Evolutionary conservation across 2,797 vertebrate genomes (phyloP), one percentile per base, ranked within the genome.

Genomic region (Premnoplex brunnescens): DNA sequence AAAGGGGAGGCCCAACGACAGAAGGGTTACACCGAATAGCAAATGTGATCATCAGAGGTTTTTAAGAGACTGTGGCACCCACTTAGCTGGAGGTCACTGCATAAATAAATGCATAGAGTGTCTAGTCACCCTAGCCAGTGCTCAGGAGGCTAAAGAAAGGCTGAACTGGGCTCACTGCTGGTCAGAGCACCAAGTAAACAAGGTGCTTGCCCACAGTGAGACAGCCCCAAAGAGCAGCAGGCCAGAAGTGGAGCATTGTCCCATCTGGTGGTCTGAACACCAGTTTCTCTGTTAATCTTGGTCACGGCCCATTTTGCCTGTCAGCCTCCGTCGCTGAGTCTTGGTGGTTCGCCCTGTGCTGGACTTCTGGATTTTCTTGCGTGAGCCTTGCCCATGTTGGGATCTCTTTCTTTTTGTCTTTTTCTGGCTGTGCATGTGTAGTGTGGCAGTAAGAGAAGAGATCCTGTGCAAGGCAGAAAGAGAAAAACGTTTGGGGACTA

Each of bases 301-400:
- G 51, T 97, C 97, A 5, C 93, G 97, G 48, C 93, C 93, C 44
- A 91, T 88, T 92, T 23, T 97, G 83, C 98, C 98, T 0, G 99
- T 99, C 89, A 98, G 96, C 41, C 97, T 97, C 30, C 99, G 98
- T 43, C 99, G 98, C 96, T 99, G 98, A 36, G 95, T 96, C 96
- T 99, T 99, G 86, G 97, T 98, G 66, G 98, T 99, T 71, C 95
- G 98, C 7, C 98, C 97, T 0, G 88, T 71, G 39, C 93, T 92
- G 2, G 94, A 84, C 43, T 96, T 97, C 76, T 97, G 91, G 11
- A 88, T 91, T 97, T 98, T 99, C 93, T 97, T 97, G 80, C 94
- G 95, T 3, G 88, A n/a, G 56, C 92, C 96, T 56, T 93, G 96
- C 10, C 96, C 80, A 72, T 52, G 97, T 26, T 94, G 98, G 68